These are phyloP conservation scores for Paralichthys olivaceus DNA, from an alignment of 2,113 vertebrate genomes.

Conservation along the genomic window DNA sequence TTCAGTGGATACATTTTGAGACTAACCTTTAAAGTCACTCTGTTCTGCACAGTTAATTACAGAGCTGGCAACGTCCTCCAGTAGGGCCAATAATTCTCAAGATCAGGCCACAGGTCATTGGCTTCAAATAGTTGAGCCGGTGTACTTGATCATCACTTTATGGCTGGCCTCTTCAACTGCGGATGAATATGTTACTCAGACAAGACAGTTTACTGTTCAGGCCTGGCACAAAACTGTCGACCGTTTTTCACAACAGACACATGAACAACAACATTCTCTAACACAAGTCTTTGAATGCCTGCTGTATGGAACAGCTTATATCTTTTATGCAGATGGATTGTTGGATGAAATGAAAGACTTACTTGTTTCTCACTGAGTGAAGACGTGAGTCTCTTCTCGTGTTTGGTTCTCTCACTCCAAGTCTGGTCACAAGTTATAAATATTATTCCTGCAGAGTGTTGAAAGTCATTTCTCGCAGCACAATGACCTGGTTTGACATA, in stretches of 20 bases:
- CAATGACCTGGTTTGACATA: constrained; percentile 28
- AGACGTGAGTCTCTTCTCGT: not conserved
- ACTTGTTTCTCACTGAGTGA: constrained; percentile 21
- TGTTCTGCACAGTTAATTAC: constrained; percentile 78
- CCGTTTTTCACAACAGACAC: not conserved
- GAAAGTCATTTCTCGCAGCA: constrained; percentile 36
- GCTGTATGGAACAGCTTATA: not conserved
- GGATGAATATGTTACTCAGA: constrained; percentile 58
- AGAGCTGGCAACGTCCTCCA: constrained; percentile 65
- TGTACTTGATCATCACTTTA: constrained; percentile 63
- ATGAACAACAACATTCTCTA: constrained; percentile 1
- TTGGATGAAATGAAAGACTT: constrained; percentile 25
- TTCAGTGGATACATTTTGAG: constrained; percentile 53
- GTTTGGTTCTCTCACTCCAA: constrained; percentile 19
- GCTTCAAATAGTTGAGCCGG: constrained; percentile 57
- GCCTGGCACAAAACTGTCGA: not conserved
- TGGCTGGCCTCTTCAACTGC: constrained; percentile 23
- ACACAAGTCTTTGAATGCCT: no score
- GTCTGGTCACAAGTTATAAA: constrained; percentile 32
- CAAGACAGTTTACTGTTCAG: constrained; percentile 27
- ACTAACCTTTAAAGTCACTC: constrained; percentile 75
- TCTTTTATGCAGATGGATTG: constrained; percentile 18
- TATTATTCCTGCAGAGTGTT: constrained; percentile 33
- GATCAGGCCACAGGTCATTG: constrained; percentile 73
- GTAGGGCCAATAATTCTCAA: constrained; percentile 67